A percentile compares a stretch with the other conserved stretches of the same genome.
phyloP scores from a whole-genome alignment of 2,797 vertebrate genomes.

The Malurus leucopterus region DNA sequence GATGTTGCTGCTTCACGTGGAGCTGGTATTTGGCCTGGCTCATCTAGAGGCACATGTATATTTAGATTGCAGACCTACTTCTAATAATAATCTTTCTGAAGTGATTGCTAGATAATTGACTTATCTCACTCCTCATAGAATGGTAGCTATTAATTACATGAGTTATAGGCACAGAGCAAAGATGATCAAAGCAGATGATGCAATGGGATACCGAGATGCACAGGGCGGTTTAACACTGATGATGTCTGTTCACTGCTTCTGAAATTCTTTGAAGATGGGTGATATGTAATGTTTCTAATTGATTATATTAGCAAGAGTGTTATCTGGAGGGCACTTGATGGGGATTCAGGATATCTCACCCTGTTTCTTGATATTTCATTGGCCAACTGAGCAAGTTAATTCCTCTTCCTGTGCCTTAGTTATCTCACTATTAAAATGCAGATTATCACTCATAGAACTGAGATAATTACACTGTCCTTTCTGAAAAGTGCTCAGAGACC shows the following conservation, averaged over 20 bases:
- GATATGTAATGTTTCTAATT: slow-evolving; percentile 9
- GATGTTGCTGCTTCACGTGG: rapidly evolving
- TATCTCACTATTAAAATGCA: background rate
- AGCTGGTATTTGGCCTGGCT: background rate
- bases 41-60: background rate
- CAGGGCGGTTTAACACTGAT: background rate
- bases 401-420: background rate
- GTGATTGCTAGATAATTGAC: background rate
- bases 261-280: slow-evolving; percentile 19
- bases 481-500: background rate
- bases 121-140: slow-evolving; percentile 9
- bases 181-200: slow-evolving; percentile 23
- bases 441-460: background rate
- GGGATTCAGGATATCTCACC: background rate
- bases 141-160: slow-evolving; percentile 6
- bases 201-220: background rate
- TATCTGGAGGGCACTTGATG: slow-evolving; percentile 11
- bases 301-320: slow-evolving; percentile 6
- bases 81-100: background rate
- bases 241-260: background rate
- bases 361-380: background rate
- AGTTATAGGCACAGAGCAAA: background rate
- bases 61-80: slow-evolving; percentile 17
- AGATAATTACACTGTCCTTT: background rate
- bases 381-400: background rate